phyloP scores from a whole-genome alignment of 92 coral and sea anemone genomes.

The Chrysogorgia sp. region DNA sequence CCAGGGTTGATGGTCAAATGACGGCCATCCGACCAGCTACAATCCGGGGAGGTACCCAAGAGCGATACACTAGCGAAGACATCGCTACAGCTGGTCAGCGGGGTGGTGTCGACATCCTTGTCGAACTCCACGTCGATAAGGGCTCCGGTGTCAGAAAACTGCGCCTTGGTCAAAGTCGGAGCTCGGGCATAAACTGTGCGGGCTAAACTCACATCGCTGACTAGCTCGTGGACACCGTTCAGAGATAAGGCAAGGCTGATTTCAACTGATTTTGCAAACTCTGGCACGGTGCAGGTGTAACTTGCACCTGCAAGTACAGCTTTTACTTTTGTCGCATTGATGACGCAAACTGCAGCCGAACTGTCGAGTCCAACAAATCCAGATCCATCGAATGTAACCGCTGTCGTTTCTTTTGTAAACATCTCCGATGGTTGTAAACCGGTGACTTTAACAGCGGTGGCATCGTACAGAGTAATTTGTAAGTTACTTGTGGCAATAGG shows the following conservation, averaged over 20 bases:
- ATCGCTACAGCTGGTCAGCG: constrained; percentile 33
- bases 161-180: constrained; percentile 25
- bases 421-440: neutral
- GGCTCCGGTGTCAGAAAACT: constrained; percentile 48
- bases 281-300: constrained; percentile 12
- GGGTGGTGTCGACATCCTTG: constrained; percentile 35
- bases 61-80: constrained; percentile 24
- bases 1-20: constrained; percentile 44
- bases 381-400: neutral
- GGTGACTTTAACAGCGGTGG: neutral
- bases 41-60: constrained; percentile 39
- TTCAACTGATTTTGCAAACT: neutral
- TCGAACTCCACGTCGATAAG: constrained; percentile 30
- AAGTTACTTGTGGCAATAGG: neutral
- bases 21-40: constrained; percentile 45
- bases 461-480: neutral
- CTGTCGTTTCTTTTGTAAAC: neutral
- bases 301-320: neutral
- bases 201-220: neutral
- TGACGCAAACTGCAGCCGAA: constrained; percentile 18
- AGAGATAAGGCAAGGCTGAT: constrained; percentile 12
- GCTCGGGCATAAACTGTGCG: constrained; percentile 39
- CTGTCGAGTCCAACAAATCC: neutral
- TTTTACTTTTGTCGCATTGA: neutral
- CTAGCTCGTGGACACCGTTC: constrained; percentile 23